These are phyloP conservation scores for Sarcophaga caerulescens DNA, from an alignment of 2,888 invertebrate genomes.

Conservation along the genomic window DNA sequence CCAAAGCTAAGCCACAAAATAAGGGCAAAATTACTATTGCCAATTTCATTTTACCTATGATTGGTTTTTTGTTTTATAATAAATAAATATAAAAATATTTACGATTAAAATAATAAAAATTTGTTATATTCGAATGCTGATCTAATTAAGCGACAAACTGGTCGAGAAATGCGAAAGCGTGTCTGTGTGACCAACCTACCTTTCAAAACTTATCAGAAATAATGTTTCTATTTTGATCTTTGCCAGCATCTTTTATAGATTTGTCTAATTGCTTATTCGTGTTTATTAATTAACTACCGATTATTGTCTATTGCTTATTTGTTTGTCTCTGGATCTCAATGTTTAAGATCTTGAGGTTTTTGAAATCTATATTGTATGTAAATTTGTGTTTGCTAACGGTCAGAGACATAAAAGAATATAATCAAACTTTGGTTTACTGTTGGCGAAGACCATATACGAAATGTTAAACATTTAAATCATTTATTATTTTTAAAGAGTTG, in stretches of 20 bases:
- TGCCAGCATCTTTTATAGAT: conserved; percentile 65
- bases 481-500: too few species aligned
- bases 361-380: not conserved
- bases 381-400: not conserved
- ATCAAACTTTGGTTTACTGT: too few species aligned
- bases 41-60: conserved; percentile 71
- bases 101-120: not conserved
- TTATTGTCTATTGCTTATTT: conserved; percentile 1
- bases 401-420: not conserved
- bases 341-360: conserved; percentile 2
- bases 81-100: not conserved
- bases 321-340: conserved; percentile 7
- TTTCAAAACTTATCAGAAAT: conserved; percentile 46
- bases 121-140: not conserved
- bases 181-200: conserved; percentile 39
- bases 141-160: conserved; percentile 16
- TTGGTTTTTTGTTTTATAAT: not conserved
- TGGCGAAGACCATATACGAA: too few species aligned
- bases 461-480: too few species aligned
- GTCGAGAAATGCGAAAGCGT: not conserved
- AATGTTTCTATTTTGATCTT: conserved; percentile 52
- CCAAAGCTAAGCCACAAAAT: conserved; percentile 72
- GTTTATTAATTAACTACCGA: conserved; percentile 57
- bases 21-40: conserved; percentile 71
- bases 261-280: conserved; percentile 56